Percentiles rank a stretch among this genome's conserved stretches.
Conservation (phyloP, 2,888 invertebrate species). For the Girardia tigrina region DNA sequence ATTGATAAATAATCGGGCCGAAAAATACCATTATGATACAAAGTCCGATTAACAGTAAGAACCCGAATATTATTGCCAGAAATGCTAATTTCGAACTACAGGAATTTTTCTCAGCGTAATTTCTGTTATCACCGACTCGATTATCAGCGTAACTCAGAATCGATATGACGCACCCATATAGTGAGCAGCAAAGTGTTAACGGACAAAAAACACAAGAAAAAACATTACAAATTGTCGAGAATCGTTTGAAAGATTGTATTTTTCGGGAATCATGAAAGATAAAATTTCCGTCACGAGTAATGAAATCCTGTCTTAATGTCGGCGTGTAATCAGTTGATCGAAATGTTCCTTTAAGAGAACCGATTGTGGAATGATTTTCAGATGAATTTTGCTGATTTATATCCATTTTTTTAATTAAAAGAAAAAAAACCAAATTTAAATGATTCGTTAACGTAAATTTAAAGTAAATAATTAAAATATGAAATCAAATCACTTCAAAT, state of each 20-base stretch:
- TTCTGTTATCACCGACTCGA: background rate
- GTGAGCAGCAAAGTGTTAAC: background rate
- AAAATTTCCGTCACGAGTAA: background rate
- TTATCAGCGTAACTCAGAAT: background rate
- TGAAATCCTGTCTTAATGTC: background rate
- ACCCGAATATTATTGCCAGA: background rate
- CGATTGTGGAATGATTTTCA: background rate
- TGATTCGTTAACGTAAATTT: too few relatives aligned
- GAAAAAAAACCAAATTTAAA: too few relatives aligned
- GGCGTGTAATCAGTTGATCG: conserved; percentile 1
- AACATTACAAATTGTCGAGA: background rate
- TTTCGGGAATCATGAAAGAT: conserved; percentile 12
- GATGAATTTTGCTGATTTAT: conserved; percentile 19
- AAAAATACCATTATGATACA: conserved; percentile 11
- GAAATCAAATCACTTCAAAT: too few relatives aligned
- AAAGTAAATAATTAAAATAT: too few relatives aligned
- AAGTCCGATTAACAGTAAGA: background rate
- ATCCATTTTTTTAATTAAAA: background rate
- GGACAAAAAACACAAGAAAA: background rate
- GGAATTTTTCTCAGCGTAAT: background rate
- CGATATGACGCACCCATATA: background rate
- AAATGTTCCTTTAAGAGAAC: background rate
- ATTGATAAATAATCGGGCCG: background rate
- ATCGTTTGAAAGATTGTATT: conserved; percentile 10
- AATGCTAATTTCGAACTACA: conserved; percentile 18